Conservation (phyloP, 2,113 vertebrate genomes). For the Urocitellus parryii region DNA sequence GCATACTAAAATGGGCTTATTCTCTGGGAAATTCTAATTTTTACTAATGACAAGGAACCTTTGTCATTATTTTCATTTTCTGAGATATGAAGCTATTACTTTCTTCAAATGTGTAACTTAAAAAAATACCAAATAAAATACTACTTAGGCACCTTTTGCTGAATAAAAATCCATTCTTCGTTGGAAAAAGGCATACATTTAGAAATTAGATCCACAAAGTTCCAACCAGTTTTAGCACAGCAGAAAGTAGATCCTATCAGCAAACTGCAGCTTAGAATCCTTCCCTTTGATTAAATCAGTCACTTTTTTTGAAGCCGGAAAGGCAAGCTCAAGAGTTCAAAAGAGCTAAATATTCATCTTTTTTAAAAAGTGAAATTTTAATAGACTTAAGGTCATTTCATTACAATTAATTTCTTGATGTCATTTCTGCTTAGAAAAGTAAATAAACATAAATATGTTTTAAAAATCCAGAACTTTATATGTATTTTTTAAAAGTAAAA, state of each 20-base stretch:
- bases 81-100: slow-evolving; percentile 29
- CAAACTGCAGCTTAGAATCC: not conserved
- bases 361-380: slow-evolving; percentile 6
- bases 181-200: not conserved
- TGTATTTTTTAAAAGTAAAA: not conserved
- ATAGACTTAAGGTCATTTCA: not conserved
- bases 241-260: not conserved
- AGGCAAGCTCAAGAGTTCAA: not conserved
- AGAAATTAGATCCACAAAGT: slow-evolving; percentile 41
- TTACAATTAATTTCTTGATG: not conserved
- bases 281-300: not conserved
- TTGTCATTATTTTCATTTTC: slow-evolving; percentile 28
- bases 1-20: not conserved
- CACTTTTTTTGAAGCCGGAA: slow-evolving; percentile 7
- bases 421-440: not conserved
- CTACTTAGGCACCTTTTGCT: not conserved
- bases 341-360: not conserved
- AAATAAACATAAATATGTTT: not conserved
- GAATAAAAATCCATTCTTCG: not conserved
- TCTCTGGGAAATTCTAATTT: slow-evolving; percentile 3
- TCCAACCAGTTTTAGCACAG: not conserved
- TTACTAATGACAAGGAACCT: not conserved
- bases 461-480: not conserved
- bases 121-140: slow-evolving; percentile 29
- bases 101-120: not conserved